Evolutionary conservation across 2,113 vertebrate species (phyloP), one percentile per base, ranked within the genome.

Genomic region (Dermatemys mawii): DNA sequence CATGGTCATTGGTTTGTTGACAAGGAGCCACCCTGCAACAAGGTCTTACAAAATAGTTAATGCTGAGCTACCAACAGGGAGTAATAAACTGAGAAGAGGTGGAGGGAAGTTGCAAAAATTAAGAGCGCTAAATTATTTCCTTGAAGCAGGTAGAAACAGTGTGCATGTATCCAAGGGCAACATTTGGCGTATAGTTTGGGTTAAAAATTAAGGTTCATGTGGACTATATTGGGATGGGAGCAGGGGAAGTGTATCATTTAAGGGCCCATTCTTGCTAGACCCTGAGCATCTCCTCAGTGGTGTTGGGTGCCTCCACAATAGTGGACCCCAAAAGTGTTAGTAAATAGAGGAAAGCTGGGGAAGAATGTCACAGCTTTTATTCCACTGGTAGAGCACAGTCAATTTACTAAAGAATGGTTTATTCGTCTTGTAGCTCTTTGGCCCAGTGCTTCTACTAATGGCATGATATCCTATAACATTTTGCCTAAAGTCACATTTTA

Each of bases 51-150:
- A 29, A 89, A 84, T 93, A 84, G 92, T 92, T 93, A 93, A 83
- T 83, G 91, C 84, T 86, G 93, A 94, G 92, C 95, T 95, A 92
- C 94, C 93, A 90, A 79, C 57, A 91, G 91, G 54, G 0, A 3
- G 94, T 96, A 93, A 93, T 89, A 88, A 89, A 88, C 90, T 94
- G 87, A 88, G 91, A 96, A 87, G 95, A 97, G 97, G 97, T 97
- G 94, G 92, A 98, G 97, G 90, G 96, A 96, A 96, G 96, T 94
- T 95, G 90, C 82, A 86, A 93, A 90, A 96, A 93, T 95, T 95
- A 94, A 95, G 92, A 75, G 79, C 90, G 55, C 86, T 93, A 17
- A 4, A 2, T 94, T 91, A 84, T 63, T 93, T 70, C 55, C 60
- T 89, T 95, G 91, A 90, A 94, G 75, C 16, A 46, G 46, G 38